These are phyloP conservation scores for Cynaeus angustus DNA, from an alignment of 2,888 invertebrate genomes.

Conservation along the genomic window DNA sequence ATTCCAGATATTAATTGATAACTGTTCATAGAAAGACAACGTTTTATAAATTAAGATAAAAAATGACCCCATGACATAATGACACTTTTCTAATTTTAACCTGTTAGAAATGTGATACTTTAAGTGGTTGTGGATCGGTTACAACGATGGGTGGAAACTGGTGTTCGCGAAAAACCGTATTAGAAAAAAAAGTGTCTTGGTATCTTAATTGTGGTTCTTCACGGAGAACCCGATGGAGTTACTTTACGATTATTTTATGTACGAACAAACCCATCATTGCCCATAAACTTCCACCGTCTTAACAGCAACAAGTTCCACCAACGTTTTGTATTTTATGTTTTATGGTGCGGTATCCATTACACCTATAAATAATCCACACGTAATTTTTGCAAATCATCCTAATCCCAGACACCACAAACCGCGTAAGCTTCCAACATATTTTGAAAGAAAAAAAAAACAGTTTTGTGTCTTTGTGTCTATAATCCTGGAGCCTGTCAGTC, in stretches of 20 bases:
- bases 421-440: not conserved
- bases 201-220: not conserved
- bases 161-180: not conserved
- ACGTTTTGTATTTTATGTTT: constrained; percentile 9
- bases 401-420: constrained; percentile 15
- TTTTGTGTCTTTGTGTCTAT: constrained; percentile 28
- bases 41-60: constrained; percentile 14
- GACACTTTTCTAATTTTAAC: constrained; percentile 14
- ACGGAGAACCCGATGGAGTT: constrained; percentile 6
- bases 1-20: constrained; percentile 15
- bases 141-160: not conserved
- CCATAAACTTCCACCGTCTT: constrained; percentile 23
- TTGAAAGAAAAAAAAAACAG: constrained; percentile 6
- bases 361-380: constrained; percentile 3
- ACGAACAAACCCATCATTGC: constrained; percentile 9
- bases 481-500: constrained; percentile 55
- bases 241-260: constrained; percentile 15
- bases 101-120: constrained; percentile 16
- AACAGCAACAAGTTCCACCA: constrained; percentile 22
- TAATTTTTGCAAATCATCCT: constrained; percentile 32
- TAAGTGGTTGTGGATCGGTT: not conserved
- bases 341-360: constrained; percentile 25
- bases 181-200: not conserved
- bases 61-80: not conserved
- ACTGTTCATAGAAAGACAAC: constrained; percentile 3